Evolutionary conservation across 2,888 invertebrate genomes (phyloP), one percentile per base, ranked within the genome.

Genomic region (Hipparchia semele): DNA sequence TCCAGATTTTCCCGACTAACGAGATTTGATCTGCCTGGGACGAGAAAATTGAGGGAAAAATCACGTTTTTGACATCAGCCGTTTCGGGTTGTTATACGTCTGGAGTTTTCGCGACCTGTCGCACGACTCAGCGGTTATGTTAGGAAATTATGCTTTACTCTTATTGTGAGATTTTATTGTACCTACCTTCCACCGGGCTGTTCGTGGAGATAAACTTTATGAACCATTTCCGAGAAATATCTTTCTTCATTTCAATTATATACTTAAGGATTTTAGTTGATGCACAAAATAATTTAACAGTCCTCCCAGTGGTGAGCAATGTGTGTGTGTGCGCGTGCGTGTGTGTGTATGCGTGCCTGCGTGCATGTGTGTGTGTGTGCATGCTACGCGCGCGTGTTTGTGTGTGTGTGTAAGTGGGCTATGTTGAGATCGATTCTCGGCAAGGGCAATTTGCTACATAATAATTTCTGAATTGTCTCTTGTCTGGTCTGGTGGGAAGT

Each of bases 1-100:
- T 83, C 80, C 81, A 83, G 80, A 81, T 83, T 81, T 80, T 72
- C 73, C 68, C 60, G 66, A 73, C 62, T 80, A 80, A 81, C 79
- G 75, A 81, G 74, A 76, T 76, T 74, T 69, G 79, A 77, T 74
- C 69, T 74, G 77, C 75, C 76, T 76, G 66, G 51, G 49, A 65
- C 68, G 73, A 33, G 8, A 68, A 58, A 58, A 72, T 67, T 60
- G 67, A 23, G 59, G 69, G 59, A 65, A 74, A 76, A 75, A 75
- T 73, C 71, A 72, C 66, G 56, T 66, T 62, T 69, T 60, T 69
- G 12, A 73, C 76, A 59, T 73, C 65, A 74, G 73, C 4, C 53
- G 65, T 33, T 33, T 53, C 33, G 23, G 65, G 53, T 65, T 65
- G 53, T 53, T 33, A 12, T 33, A 23, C 33, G 65, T 51, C 65